A percentile compares a stretch with the other conserved stretches of the same genome.
These are phyloP conservation scores for Eupsilia transversa DNA, from an alignment of 2,888 invertebrate genomes.

Conservation along the genomic window DNA sequence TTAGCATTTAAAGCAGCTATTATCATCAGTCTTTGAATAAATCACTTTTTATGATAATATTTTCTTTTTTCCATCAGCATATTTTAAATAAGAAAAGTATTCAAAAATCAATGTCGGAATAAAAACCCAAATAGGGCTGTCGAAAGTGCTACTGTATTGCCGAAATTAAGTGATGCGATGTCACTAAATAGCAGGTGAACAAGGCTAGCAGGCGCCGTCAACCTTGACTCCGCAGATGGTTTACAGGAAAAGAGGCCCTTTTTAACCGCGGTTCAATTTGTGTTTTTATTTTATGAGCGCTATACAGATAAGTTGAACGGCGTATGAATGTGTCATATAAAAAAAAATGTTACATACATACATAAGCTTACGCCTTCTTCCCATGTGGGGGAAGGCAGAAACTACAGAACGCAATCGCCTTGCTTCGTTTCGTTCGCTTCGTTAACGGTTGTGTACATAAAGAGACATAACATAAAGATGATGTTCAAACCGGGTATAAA, in stretches of 20 bases:
- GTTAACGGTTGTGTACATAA: no score
- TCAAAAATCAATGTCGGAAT: constrained; percentile 18
- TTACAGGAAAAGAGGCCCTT: constrained; percentile 55
- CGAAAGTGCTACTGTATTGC: constrained; percentile 61
- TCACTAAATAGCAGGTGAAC: constrained; percentile 65
- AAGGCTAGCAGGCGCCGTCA: constrained; percentile 75
- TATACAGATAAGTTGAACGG: not conserved
- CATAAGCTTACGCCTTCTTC: no score
- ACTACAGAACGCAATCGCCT: no score
- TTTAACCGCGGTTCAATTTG: constrained; percentile 6
- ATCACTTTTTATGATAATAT: not conserved
- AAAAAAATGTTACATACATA: no score
- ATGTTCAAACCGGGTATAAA: not conserved
- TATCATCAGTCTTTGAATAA: not conserved
- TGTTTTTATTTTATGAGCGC: constrained; percentile 10
- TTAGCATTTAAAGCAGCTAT: constrained; percentile 13
- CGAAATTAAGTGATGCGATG: constrained; percentile 72
- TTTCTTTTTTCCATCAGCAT: not conserved
- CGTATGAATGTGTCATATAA: no score
- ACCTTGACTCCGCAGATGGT: constrained; percentile 72
- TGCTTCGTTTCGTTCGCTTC: no score
- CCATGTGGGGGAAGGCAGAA: no score
- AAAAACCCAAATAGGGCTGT: constrained; percentile 41
- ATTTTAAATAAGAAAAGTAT: not conserved
- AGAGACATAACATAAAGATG: not conserved